Conservation (phyloP, 2,113 vertebrate species). For the Symphodus melops region DNA sequence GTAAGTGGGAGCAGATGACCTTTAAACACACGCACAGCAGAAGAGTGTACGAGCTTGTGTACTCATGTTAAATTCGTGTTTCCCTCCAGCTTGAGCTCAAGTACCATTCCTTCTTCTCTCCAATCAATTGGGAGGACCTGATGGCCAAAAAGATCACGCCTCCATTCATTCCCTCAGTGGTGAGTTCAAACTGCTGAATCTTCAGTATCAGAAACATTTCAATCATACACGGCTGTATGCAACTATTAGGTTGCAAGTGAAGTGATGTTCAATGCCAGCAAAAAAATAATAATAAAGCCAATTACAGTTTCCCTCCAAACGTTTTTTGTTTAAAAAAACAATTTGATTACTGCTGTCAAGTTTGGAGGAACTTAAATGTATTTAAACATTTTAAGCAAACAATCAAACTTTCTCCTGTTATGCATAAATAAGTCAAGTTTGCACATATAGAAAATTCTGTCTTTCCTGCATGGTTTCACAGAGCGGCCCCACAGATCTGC, state of each 20-base stretch:
- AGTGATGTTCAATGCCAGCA: no score
- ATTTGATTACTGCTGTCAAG: no score
- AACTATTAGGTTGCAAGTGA: no score
- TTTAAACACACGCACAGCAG: fast-evolving
- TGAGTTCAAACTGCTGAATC: slow-evolving; percentile 58
- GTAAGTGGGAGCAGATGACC: slow-evolving; percentile 68
- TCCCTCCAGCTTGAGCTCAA: slow-evolving; percentile 82
- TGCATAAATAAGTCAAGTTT: no score
- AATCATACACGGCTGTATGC: no score
- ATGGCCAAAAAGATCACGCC: slow-evolving; percentile 84
- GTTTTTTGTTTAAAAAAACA: no score
- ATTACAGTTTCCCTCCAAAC: not conserved
- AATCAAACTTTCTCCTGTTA: no score
- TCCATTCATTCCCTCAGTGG: slow-evolving; percentile 84
- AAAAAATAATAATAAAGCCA: not conserved
- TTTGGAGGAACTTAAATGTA: no score
- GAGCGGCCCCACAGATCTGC: slow-evolving; percentile 85
- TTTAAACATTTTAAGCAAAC: no score
- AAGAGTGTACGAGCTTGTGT: fast-evolving
- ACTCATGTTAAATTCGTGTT: slow-evolving; percentile 17
- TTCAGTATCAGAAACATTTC: no score
- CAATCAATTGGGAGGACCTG: slow-evolving; percentile 88
- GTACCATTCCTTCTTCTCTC: slow-evolving; percentile 84
- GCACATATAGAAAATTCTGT: not conserved
- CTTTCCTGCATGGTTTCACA: slow-evolving; percentile 40